Evolutionary conservation across 2,797 vertebrate genomes (phyloP), one percentile per base, ranked within the genome.

Genomic region (Danio choprae): DNA sequence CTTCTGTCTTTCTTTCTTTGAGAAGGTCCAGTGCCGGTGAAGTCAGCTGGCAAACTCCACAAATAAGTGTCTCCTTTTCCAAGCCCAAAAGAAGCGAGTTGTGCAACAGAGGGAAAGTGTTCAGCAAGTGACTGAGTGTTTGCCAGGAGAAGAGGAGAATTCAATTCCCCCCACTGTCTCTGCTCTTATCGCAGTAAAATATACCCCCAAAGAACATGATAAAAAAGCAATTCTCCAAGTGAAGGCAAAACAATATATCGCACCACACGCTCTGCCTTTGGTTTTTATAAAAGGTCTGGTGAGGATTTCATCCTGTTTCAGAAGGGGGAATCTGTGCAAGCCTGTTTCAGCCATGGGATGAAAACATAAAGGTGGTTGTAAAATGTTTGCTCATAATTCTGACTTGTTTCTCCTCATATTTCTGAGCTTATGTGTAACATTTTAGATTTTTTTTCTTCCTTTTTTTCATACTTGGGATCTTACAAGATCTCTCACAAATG

Each of bases 151-250:
- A 29, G 44, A 55, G 69, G 77, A 41, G 29, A 73, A 77, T 70
- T 79, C 38, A 77, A 80, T 82, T n/a, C 72, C 77, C 56, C 65
- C 50, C 44, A 65, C 72, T 76, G 74, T 69, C 71, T 81, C 51
- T 22, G 48, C 56, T 69, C 71, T 81, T 79, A 83, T 84, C 79
- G 81, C 78, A 60, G 74, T 81, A 78, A 81, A 84, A 84, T 77
- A 84, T 78, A 80, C 79, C 50, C 69, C 55, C 36, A 60, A 81
- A 77, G 65, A 62, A 70, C 63, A 67, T 36, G 75, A 79, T 73
- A 68, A 77, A 80, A 83, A 77, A 81, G 65, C 58, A 81, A 83
- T 80, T 80, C 72, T 80, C 40, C 10, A 62, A 63, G 79, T 63
- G 62, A 55, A 5, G 51, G 55, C 72, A 65, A 79, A 43, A 79